Evolutionary conservation across 2,113 vertebrate genomes (phyloP), one percentile per base, ranked within the genome.

Genomic region (Saccopteryx leptura): DNA sequence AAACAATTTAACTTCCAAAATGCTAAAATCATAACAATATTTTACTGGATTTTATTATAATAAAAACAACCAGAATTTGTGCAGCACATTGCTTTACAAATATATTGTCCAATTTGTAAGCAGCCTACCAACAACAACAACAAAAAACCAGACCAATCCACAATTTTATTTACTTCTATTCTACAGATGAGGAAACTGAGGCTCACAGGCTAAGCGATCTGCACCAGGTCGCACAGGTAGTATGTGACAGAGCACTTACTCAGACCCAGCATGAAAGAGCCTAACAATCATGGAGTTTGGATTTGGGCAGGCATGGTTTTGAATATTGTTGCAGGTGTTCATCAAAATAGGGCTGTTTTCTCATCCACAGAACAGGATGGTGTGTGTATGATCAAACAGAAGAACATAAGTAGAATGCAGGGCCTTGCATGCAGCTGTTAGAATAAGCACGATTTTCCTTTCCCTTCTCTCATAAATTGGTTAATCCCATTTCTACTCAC

Each of bases 31-130:
- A 7, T 60, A 63, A 79, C 26, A 88, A 7, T 24, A 82, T 65
- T 86, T 90, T 90, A 82, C 82, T 76, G 26, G 46, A 82, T 66
- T 93, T 82, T 48, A 79, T 86, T 72, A 68, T 78, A 58, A 88
- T 52, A 60, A 56, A 74, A 94, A 80, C 28, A 75, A 91, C 61
- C 39, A 21, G 33, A 88, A 85, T 88, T 39, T 72, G 23, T 65
- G 15, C 31, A 56, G 15, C 60, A 78, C 76, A n/a, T 74, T 39
- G 17, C 52, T 52, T 93, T 78, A 46, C 56, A 92, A 82, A 19
- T 24, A 28, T 31, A 69, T n/a, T 17, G 83, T 61, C 72, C 33
- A 31, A 65, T 81, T 86, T 92, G 46, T 93, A 95, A 95, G 46
- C 26, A 28, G 28, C 17, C 33, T 86, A 93, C 81, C 39, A 33